A percentile compares a stretch with the other conserved stretches of the same genome.
phyloP scores from a whole-genome alignment of 35 echinoderm and acorn worm species.

The Heliocidaris erythrogramma region DNA sequence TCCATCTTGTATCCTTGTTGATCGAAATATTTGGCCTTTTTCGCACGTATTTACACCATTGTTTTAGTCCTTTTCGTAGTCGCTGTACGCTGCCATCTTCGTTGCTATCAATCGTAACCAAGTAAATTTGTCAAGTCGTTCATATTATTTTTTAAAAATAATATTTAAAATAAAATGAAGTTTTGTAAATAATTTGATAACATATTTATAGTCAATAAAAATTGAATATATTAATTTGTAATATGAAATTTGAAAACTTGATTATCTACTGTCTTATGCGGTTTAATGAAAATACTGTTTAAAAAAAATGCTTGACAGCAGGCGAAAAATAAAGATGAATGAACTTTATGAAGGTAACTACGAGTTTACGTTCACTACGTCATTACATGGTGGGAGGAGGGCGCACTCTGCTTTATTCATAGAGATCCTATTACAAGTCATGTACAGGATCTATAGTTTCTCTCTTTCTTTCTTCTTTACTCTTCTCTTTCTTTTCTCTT shows the following conservation, averaged over 20 bases:
- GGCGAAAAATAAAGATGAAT: not conserved
- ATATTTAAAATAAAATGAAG: not conserved
- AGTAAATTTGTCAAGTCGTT: not conserved
- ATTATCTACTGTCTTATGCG: not conserved
- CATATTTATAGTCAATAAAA: too few species aligned
- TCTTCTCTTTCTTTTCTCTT: too few species aligned
- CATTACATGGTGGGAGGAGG: too few species aligned
- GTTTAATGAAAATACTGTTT: not conserved
- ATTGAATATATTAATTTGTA: too few species aligned
- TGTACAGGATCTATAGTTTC: too few species aligned
- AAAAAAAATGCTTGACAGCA: not conserved
- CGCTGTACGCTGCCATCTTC: conserved; percentile 45
- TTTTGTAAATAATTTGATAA: not conserved
- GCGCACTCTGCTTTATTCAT: too few species aligned
- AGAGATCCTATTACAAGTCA: too few species aligned
- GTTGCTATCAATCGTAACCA: conserved; percentile 49
- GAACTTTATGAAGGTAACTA: too few species aligned
- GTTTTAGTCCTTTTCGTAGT: not conserved
- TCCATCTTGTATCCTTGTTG: conserved; percentile 57
- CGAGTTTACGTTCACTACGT: too few species aligned
- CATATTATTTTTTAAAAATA: not conserved
- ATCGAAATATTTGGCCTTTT: not conserved
- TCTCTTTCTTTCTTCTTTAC: too few species aligned
- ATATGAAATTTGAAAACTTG: not conserved
- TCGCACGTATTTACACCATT: not conserved